Evolutionary conservation across 2,113 vertebrate species (phyloP), one percentile per base, ranked within the genome.

Genomic region (Crotalus tigris): DNA sequence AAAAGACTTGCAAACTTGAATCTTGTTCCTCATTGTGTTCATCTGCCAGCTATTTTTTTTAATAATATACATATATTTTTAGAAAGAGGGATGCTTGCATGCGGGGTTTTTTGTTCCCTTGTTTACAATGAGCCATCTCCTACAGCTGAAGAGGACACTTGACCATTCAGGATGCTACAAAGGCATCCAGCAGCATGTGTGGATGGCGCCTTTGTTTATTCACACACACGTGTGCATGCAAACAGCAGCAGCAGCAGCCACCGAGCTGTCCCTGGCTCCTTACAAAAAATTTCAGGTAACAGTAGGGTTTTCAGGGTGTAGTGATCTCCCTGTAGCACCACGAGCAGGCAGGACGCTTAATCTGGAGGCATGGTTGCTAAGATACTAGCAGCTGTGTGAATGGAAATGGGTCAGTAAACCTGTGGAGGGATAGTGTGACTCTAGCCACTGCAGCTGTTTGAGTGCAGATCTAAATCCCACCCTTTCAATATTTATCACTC

Each of bases 301-400:
- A 96, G 96, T 33, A 93, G 95, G 97, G 96, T 97, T 98, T 97
- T 97, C 97, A 97, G 97, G 97, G 96, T 97, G 97, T 96, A 95
- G 75, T 33, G 0, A 95, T 97, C 97, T 98, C 98, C 98, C 98
- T 97, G 98, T 98, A 98, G 98, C 97, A 98, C 97, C 98, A 98
- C 98, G 97, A 98, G 98, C 98, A 99, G 98, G 98, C 98, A 98
- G 98, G 98, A 98, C 96, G 98, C 98, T 98, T 98, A 98, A 98
- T 99, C 99, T 98, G 98, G 98, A 99, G 91, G 99, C 98, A 99
- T 98, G 98, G 99, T 99, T 99, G 99, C 99, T 99, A 99, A 99
- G 99, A 99, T 99, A 99, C 99, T 98, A 96, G 98, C 98, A 99
- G 99, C 98, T 98, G 98, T 98, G 98, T 98, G 98, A 98, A 98